A percentile compares a stretch with the other conserved stretches of the same genome.
Conservation (phyloP, 2,888 invertebrate species). For the Megamerina dolium region DNA sequence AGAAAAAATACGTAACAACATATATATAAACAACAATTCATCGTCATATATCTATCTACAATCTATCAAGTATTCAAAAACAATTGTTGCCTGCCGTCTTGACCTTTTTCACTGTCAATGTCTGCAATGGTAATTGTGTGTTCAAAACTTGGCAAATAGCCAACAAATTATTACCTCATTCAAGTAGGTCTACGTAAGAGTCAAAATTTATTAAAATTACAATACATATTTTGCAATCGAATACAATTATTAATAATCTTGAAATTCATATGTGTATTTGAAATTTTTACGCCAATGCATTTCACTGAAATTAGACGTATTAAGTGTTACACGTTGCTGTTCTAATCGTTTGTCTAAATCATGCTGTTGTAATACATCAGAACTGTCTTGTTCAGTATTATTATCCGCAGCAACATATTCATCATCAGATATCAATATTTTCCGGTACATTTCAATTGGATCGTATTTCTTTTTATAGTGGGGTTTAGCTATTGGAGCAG, state of each 20-base stretch:
- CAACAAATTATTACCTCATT: too few relatives aligned
- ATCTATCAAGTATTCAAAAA: too few relatives aligned
- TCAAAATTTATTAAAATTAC: too few relatives aligned
- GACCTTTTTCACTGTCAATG: conserved; percentile 10
- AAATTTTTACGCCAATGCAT: conserved; percentile 52
- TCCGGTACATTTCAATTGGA: conserved; percentile 36
- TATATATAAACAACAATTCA: neutral
- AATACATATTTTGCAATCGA: too few relatives aligned
- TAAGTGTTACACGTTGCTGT: conserved; percentile 1
- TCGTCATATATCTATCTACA: too few relatives aligned
- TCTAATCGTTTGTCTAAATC: conserved; percentile 5
- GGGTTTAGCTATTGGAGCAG: too few relatives aligned
- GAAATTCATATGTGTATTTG: conserved; percentile 29
- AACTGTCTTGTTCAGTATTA: conserved; percentile 7
- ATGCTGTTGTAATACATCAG: neutral
- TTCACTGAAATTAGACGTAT: conserved; percentile 40
- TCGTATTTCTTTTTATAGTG: conserved; percentile 27
- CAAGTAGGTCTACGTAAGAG: too few relatives aligned
- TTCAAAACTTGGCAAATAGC: too few relatives aligned
- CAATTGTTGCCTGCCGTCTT: conserved; percentile 2
- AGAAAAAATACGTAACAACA: neutral
- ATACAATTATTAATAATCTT: conserved; percentile 14
- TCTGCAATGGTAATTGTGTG: neutral
- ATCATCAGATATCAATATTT: conserved; percentile 32
- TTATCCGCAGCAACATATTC: conserved; percentile 22